These are phyloP conservation scores for Petroica traversi DNA, from an alignment of 2,113 vertebrate genomes.

Conservation along the genomic window DNA sequence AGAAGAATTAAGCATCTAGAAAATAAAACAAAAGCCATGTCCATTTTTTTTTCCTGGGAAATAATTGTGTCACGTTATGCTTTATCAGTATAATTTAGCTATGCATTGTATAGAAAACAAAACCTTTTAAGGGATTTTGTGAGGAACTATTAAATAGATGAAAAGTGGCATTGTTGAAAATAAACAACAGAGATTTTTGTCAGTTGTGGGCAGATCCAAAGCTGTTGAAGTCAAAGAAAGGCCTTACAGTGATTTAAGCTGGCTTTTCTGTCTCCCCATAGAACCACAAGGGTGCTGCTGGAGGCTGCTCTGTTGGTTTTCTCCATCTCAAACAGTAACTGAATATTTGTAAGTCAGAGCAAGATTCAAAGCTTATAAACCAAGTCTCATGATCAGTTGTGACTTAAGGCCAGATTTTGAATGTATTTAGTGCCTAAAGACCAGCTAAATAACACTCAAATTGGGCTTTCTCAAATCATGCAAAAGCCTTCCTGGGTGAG, in stretches of 20 bases:
- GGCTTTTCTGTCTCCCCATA: neutral
- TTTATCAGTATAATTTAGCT: conserved; percentile 15
- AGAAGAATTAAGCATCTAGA: neutral
- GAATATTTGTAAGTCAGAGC: neutral
- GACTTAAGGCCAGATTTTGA: neutral
- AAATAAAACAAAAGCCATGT: neutral
- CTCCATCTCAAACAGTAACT: neutral
- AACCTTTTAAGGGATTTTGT: neutral
- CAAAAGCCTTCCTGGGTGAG: neutral
- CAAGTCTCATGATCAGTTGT: neutral
- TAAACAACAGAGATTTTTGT: neutral
- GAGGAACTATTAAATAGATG: neutral
- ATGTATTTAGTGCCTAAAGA: neutral
- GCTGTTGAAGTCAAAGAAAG: neutral
- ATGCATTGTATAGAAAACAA: neutral
- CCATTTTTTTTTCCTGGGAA: neutral
- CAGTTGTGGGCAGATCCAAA: neutral
- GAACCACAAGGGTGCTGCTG: neutral
- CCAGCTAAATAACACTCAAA: neutral
- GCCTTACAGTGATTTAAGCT: neutral
- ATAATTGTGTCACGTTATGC: neutral
- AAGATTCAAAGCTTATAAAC: neutral
- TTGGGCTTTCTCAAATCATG: neutral
- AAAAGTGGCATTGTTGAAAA: neutral
- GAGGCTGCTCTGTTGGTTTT: neutral